Base-by-base conservation (phyloP, 2,888 invertebrate genomes). In the Amphimallon solstitiale region DNA sequence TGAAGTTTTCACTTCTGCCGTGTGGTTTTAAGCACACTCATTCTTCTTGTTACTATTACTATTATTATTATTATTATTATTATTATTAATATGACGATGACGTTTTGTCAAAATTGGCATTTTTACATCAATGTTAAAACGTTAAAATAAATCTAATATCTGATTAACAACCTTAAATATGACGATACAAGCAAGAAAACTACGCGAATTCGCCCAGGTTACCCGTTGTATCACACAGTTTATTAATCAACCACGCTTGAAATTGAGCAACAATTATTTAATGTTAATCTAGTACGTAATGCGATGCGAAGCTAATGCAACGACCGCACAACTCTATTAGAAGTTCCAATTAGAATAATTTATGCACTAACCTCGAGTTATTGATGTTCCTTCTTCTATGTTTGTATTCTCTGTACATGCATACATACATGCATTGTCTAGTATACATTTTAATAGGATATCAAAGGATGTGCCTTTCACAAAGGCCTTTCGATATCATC, bases 231-330 rank as follows among this genome's bases (percentile, higher is more conserved):
- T 40, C 54, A 23, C 56, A 40, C 40, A 56, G 40, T 56, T 56
- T n/a, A 56, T 56, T 40, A 40, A 40, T 17, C 56, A 56, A 23
- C 56, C 40, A 56, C 40, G 56, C 56, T 56, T 56, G 56, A 56
- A 56, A 56, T 56, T 56, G 56, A 56, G 56, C 40, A 56, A 56
- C 56, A 56, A 40, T 56, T 56, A 56, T 56, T 56, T 56, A 56
- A 56, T 56, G 56, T 56, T 56, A 56, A 56, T 40, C 56, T 29
- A 56, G 56, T n/a, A n/a, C n/a, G n/a, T 56, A 40, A 56, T 56
- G 40, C 40, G 56, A 56, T 56, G 56, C 56, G 56, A 56, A 40
- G 19, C 38, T 38, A n/a, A 40, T 23, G 38, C 54, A 40, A 21
- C 54, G 29, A 40, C 40, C 56, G 56, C 40, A 40, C 56, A 56